Percentiles rank a stretch among this genome's conserved stretches.
These are phyloP conservation scores for Syngnathus floridae DNA, from an alignment of 2,113 vertebrate species.

Conservation along the genomic window DNA sequence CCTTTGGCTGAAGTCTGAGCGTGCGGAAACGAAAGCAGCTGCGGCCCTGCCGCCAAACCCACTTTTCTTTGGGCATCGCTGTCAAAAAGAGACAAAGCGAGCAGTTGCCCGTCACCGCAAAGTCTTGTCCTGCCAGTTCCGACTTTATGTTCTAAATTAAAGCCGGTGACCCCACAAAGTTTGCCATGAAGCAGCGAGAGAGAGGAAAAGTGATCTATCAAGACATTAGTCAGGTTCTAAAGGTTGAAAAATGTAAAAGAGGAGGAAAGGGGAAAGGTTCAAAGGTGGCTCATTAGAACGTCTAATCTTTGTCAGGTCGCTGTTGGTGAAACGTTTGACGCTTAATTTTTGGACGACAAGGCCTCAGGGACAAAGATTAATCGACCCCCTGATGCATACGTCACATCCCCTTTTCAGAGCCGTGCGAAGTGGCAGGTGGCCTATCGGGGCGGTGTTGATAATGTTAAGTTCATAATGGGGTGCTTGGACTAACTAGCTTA, in stretches of 20 bases:
- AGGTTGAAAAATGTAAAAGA: slow-evolving; percentile 14
- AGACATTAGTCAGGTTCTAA: slow-evolving; percentile 21
- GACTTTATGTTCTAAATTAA: background rate
- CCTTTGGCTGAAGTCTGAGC: background rate
- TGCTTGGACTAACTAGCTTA: background rate
- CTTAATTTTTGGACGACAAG: slow-evolving; percentile 19
- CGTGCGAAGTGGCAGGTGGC: slow-evolving; percentile 7
- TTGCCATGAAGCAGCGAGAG: background rate
- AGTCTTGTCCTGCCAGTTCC: background rate
- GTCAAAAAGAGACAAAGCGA: background rate
- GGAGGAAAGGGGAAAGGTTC: slow-evolving; percentile 7
- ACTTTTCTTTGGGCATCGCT: slow-evolving; percentile 13
- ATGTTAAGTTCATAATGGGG: slow-evolving; percentile 10
- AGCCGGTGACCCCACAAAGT: background rate
- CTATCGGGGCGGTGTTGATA: slow-evolving; percentile 19
- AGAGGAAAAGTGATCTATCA: background rate
- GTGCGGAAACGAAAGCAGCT: background rate
- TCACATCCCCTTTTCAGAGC: slow-evolving; percentile 16
- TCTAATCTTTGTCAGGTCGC: slow-evolving; percentile 41
- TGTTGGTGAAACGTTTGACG: slow-evolving; percentile 4
- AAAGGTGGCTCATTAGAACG: slow-evolving; percentile 30
- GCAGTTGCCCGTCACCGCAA: slow-evolving; percentile 2
- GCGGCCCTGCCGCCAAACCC: background rate
- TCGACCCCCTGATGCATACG: slow-evolving; percentile 5
- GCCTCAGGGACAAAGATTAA: slow-evolving; percentile 31